These are phyloP conservation scores for Nyctibius grandis DNA, from an alignment of 2,797 vertebrate species.

Conservation along the genomic window DNA sequence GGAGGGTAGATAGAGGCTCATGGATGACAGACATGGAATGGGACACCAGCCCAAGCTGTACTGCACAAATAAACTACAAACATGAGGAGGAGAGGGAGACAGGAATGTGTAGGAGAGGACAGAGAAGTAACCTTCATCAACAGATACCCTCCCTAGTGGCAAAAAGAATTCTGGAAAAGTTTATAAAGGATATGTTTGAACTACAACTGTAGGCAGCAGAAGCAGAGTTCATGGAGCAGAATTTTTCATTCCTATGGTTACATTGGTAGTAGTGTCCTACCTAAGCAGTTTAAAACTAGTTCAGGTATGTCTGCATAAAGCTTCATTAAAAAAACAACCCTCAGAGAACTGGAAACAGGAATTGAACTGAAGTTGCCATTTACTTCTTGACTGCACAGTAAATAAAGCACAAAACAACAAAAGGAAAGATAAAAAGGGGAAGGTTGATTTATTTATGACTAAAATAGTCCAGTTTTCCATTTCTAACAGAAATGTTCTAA, in stretches of 20 bases:
- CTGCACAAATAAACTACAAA: background rate
- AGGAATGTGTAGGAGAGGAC: background rate
- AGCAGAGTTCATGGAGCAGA: background rate
- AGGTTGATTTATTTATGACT: background rate
- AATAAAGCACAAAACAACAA: background rate
- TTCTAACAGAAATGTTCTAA: background rate
- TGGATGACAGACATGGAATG: accelerated
- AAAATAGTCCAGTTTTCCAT: background rate
- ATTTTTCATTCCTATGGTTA: background rate
- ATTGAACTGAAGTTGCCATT: background rate
- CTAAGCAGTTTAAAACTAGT: background rate
- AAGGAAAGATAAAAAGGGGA: background rate
- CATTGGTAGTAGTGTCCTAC: background rate
- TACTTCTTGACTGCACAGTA: background rate
- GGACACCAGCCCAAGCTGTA: background rate
- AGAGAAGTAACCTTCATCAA: background rate
- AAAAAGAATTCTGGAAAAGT: background rate
- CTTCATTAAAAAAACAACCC: background rate
- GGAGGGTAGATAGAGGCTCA: accelerated
- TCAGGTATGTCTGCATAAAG: background rate
- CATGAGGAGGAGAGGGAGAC: background rate
- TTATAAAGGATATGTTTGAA: background rate
- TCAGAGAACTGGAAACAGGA: background rate
- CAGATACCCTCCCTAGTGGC: background rate
- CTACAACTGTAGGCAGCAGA: background rate